Conservation (phyloP, 2,797 vertebrate species). For the Pangasius djambal region DNA sequence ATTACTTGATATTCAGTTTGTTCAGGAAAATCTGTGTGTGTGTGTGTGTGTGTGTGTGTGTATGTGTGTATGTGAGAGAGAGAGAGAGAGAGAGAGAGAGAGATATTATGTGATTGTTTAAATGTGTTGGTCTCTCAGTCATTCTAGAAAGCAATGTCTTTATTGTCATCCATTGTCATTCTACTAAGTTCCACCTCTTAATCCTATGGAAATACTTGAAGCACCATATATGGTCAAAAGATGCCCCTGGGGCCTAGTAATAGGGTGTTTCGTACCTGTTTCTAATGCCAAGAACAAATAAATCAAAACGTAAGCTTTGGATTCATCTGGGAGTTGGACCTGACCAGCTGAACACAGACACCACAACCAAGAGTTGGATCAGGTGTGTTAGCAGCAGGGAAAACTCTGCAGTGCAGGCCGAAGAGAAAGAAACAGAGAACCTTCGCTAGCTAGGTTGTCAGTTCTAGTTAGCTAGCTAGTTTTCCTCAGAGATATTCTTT, state of each 20-base stretch:
- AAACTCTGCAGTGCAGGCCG: neutral
- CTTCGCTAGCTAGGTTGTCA: neutral
- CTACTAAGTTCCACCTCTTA: neutral
- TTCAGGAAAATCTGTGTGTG: neutral
- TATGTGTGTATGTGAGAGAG: neutral
- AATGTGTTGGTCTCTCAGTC: neutral
- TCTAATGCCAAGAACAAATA: neutral
- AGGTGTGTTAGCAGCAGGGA: neutral
- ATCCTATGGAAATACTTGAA: neutral
- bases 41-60: neutral
- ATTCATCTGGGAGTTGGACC: neutral
- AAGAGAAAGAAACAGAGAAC: neutral
- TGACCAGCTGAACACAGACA: neutral
- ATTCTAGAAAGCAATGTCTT: neutral
- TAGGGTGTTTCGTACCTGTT: neutral
- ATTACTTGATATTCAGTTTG: conserved; percentile 11
- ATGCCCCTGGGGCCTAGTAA: neutral
- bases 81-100: neutral
- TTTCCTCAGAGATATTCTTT: neutral
- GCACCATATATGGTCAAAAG: neutral
- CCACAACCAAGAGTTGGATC: neutral
- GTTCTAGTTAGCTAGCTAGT: neutral
- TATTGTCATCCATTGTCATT: neutral
- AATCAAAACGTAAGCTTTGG: neutral
- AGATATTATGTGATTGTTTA: neutral